These are phyloP conservation scores for Artemia franciscana DNA, from an alignment of 1,140 invertebrate species.

Conservation along the genomic window DNA sequence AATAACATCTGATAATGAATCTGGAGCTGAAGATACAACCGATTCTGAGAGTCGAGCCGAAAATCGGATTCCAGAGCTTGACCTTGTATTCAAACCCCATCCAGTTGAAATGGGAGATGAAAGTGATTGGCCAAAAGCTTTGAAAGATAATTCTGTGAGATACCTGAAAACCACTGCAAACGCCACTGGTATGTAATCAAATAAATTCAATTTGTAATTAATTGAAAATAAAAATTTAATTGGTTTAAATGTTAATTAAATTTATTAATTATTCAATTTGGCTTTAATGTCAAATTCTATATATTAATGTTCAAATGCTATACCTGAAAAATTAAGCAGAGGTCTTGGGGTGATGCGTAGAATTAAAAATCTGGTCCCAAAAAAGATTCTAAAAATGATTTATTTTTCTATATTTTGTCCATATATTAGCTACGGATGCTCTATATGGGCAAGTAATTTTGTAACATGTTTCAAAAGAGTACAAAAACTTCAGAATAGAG, in stretches of 20 bases:
- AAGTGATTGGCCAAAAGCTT: conserved; percentile 48
- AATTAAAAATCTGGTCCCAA: too few species aligned
- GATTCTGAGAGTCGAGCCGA: conserved; percentile 25
- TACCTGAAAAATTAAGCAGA: neutral
- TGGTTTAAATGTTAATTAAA: too few species aligned
- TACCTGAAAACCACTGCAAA: conserved; percentile 88
- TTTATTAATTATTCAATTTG: too few species aligned
- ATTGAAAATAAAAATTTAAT: neutral
- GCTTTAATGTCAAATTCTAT: too few species aligned
- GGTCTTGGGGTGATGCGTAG: neutral
- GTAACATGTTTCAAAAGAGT: too few species aligned
- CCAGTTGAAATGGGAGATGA: conserved; percentile 71
- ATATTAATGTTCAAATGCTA: neutral
- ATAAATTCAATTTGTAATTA: neutral
- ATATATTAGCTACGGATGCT: too few species aligned
- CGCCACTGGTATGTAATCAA: conserved; percentile 46
- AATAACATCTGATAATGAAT: conserved; percentile 32
- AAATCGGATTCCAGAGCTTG: conserved; percentile 57
- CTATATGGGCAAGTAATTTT: too few species aligned
- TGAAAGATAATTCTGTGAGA: conserved; percentile 59
- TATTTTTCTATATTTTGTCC: too few species aligned
- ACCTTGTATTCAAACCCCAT: conserved; percentile 84
- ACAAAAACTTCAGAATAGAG: too few species aligned
- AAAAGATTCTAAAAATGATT: too few species aligned
- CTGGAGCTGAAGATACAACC: conserved; percentile 19